These are phyloP conservation scores for Heteronetta atricapilla DNA, from an alignment of 2,113 vertebrate species.

Conservation along the genomic window DNA sequence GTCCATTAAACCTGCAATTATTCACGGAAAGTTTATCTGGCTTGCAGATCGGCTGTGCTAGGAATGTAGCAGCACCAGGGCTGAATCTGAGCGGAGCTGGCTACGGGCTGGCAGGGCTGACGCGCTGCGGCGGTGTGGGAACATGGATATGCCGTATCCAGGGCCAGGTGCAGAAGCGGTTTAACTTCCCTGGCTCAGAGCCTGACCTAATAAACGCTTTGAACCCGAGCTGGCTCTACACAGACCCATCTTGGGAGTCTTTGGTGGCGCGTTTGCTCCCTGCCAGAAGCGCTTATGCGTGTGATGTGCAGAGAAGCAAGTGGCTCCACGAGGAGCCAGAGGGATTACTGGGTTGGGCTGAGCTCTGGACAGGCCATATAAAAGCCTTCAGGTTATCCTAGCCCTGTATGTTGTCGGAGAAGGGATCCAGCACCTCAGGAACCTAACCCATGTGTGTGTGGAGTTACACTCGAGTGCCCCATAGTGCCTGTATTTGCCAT, in stretches of 20 bases:
- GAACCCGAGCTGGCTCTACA: background rate
- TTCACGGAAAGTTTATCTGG: conserved; percentile 5
- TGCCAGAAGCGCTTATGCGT: background rate
- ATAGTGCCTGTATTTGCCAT: background rate
- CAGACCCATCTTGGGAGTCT: background rate
- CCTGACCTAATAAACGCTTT: background rate
- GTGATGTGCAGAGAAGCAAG: background rate
- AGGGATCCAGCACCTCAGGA: background rate
- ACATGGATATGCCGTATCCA: background rate
- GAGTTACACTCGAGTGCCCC: rapidly evolving
- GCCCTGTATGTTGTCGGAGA: background rate
- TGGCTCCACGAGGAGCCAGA: background rate
- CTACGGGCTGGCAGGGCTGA: background rate
- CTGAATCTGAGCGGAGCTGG: background rate
- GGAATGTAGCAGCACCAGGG: background rate
- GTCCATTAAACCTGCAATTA: conserved; percentile 11
- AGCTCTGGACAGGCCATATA: background rate
- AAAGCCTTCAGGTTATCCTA: background rate
- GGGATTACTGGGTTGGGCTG: background rate
- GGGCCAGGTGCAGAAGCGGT: background rate
- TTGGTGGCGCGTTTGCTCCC: background rate
- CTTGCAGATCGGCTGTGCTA: background rate
- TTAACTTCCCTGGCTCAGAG: background rate
- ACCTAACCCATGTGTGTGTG: background rate
- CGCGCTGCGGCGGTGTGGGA: background rate